A percentile compares a stretch with the other conserved stretches of the same genome.
These are phyloP conservation scores for Xanthostigma xanthostigma DNA, from an alignment of 2,888 invertebrate species.

Conservation along the genomic window DNA sequence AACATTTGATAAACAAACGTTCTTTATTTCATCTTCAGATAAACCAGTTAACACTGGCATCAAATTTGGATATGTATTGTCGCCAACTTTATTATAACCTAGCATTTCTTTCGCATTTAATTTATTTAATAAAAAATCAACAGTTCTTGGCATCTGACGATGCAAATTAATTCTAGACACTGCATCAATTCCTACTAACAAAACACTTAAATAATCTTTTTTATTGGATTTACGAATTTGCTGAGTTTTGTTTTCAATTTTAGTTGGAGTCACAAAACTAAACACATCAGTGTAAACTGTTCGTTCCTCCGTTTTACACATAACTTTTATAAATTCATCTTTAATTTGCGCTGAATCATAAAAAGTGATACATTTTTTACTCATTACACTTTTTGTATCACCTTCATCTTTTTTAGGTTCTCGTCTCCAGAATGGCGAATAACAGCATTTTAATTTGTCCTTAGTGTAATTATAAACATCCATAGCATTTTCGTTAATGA, in stretches of 20 bases:
- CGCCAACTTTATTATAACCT: slow-evolving; percentile 87
- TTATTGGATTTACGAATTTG: slow-evolving; percentile 9
- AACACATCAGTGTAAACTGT: slow-evolving; percentile 50
- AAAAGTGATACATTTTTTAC: slow-evolving; percentile 34
- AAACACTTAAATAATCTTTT: slow-evolving; percentile 42
- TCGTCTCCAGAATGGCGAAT: slow-evolving; percentile 40
- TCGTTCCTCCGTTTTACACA: slow-evolving; percentile 34
- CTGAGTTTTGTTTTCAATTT: slow-evolving; percentile 18
- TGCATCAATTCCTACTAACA: slow-evolving; percentile 73
- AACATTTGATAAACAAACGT: slow-evolving; percentile 41
- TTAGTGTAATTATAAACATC: slow-evolving; percentile 33
- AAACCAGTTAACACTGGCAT: slow-evolving; percentile 65
- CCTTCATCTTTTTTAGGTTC: slow-evolving; percentile 30
- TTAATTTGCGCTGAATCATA: slow-evolving; percentile 27
- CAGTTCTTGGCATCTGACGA: slow-evolving; percentile 66
- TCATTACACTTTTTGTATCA: slow-evolving; percentile 35
- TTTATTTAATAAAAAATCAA: slow-evolving; percentile 37
- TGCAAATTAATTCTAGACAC: slow-evolving; percentile 74
- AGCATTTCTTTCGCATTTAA: slow-evolving; percentile 59
- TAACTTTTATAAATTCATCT: slow-evolving; percentile 54
- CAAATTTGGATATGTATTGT: slow-evolving; percentile 87
- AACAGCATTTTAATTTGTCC: slow-evolving; percentile 41
- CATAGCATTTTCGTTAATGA: slow-evolving; percentile 33
- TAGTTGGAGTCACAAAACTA: slow-evolving; percentile 38
- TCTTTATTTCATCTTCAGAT: slow-evolving; percentile 44